Evolutionary conservation across 2,113 vertebrate genomes (phyloP), one percentile per base, ranked within the genome.

Genomic region (Actinemys pallida): DNA sequence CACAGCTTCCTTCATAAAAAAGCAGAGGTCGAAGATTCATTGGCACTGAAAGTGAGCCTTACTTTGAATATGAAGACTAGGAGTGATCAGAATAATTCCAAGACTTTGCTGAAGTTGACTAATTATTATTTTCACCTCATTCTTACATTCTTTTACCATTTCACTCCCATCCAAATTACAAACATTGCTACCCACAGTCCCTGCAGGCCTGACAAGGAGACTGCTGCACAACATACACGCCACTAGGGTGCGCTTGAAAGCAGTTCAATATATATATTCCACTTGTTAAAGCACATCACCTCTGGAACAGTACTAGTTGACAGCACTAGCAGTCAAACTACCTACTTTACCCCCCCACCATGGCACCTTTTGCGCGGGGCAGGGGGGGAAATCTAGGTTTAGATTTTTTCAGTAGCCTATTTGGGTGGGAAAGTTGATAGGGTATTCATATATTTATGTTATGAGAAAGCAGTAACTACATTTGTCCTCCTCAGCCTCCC

Each of bases 61-160:
- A 62, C 3, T 65, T 47, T 76, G 54, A 87, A 81, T 19, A 95
- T 57, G 50, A 95, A 90, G 50, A 85, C 47, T 80, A 80, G 54
- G 1, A 75, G 76, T 54, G 75, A 83, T 50, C 86, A 91, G 75
- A 93, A 90, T 85, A 90, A 85, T 79, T 93, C 80, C 25, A 75
- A 83, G 59, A 49, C 16, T 76, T 72, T 87, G 42, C 39, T 83
- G 75, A 0, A 0, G n/a, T 81, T 92, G 59, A 14, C 57, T 89
- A 35, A 75, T 35, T 24, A 50, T 84, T 90, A 90, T 69, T 82
- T 78, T 83, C 10, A 82, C 45, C 42, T 24, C 88, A 83, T 7
- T 13, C 35, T 84, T 92, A n/a, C 83, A 59, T 72, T 69, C 27
- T 50, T 50, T 50, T 47, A 53, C 50, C 29, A 57, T 16, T 49